Percentiles rank a stretch among this genome's conserved stretches.
These are phyloP conservation scores for Amblyopsis rosae DNA, from an alignment of 2,113 vertebrate genomes.

Conservation along the genomic window DNA sequence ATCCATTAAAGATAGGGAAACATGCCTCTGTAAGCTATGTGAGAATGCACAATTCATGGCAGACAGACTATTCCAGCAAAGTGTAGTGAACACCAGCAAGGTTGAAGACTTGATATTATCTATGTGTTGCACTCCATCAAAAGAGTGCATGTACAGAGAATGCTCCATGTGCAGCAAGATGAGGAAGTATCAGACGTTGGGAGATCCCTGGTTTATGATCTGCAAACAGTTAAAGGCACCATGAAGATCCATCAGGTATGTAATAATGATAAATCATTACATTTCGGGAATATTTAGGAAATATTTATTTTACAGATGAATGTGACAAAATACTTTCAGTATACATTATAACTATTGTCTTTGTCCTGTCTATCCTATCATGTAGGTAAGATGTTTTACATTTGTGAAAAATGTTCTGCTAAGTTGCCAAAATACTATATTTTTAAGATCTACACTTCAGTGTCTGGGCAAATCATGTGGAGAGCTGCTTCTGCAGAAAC, in stretches of 20 bases:
- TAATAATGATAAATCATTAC: too few relatives aligned
- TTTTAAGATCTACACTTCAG: conserved; percentile 4
- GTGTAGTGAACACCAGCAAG: conserved; percentile 4
- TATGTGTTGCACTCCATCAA: conserved; percentile 1
- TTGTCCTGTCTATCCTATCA: too few relatives aligned
- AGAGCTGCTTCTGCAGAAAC: conserved; percentile 12
- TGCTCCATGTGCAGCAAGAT: conserved; percentile 1
- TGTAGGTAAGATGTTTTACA: too few relatives aligned
- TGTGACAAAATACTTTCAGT: too few relatives aligned
- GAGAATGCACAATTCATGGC: conserved; percentile 8
- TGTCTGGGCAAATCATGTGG: conserved; percentile 4
- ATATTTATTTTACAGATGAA: too few relatives aligned
- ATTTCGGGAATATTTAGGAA: too few relatives aligned
- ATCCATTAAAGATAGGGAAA: conserved; percentile 1
- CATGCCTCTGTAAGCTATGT: conserved; percentile 9
- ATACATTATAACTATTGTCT: too few relatives aligned
- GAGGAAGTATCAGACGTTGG: neutral
- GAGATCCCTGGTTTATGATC: conserved; percentile 1
- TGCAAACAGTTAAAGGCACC: neutral
- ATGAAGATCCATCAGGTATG: too few relatives aligned
- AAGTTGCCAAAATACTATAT: neutral
- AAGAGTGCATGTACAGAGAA: conserved; percentile 12
- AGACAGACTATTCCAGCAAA: conserved; percentile 6
- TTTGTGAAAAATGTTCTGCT: too few relatives aligned
- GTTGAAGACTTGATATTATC: conserved; percentile 8